Evolutionary conservation across 2,888 invertebrate genomes (phyloP).

Genomic region (Pseudococcus longispinus): DNA sequence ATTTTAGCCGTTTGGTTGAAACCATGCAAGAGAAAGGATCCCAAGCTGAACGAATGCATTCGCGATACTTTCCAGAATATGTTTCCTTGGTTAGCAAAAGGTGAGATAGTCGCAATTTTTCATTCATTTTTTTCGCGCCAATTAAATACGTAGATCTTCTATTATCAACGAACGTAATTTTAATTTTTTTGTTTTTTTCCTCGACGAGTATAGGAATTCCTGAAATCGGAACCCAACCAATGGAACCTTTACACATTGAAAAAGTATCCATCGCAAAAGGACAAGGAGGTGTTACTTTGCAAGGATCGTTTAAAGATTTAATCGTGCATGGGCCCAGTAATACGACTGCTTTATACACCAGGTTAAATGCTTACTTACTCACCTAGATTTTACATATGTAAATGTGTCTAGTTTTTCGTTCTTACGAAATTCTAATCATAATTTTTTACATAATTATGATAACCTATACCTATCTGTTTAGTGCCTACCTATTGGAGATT

Average conservation of each 20-base stretch:
- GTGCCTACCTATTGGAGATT: not conserved
- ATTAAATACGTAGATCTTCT: too few species aligned
- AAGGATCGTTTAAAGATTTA: conserved; percentile 68
- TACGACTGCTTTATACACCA: conserved; percentile 65
- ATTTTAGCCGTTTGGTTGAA: conserved; percentile 66
- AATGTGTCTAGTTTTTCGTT: too few species aligned
- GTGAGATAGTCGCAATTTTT: conserved; percentile 60
- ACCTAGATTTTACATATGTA: too few species aligned
- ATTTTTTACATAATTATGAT: too few species aligned
- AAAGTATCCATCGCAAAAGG: conserved; percentile 68
- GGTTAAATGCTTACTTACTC: conserved; percentile 60
- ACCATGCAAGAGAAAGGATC: conserved; percentile 66
- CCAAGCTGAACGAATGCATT: conserved; percentile 67
- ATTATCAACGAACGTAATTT: too few species aligned
- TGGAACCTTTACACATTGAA: conserved; percentile 68
- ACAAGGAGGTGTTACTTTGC: conserved; percentile 66
- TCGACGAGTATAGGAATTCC: conserved; percentile 64
- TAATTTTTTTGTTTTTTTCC: too few species aligned
- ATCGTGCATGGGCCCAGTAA: conserved; percentile 69
- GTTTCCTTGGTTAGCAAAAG: conserved; percentile 68
- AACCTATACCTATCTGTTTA: not conserved
- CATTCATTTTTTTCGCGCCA: not conserved
- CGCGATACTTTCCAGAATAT: conserved; percentile 66
- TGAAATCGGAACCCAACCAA: conserved; percentile 68
- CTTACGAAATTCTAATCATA: too few species aligned